Conservation (phyloP, 2,888 invertebrate species). For the Alviniconcha strummeri region DNA sequence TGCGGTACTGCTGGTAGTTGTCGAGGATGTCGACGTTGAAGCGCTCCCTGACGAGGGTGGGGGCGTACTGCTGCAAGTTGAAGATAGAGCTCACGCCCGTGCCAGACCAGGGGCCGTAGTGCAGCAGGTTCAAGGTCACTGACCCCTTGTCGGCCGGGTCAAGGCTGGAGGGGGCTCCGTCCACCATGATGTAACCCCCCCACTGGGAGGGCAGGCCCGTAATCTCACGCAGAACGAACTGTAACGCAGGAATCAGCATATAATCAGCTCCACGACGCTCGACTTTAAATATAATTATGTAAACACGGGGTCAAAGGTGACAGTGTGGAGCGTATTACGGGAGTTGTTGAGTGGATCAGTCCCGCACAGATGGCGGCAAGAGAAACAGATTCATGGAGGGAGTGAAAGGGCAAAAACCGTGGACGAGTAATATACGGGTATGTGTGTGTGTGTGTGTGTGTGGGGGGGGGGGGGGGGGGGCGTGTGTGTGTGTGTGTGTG, state of each 20-base stretch:
- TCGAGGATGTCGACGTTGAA: slow-evolving; percentile 19
- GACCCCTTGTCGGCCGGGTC: slow-evolving; percentile 29
- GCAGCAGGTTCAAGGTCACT: slow-evolving; percentile 16
- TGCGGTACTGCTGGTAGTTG: slow-evolving; percentile 17
- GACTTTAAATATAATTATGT: too few relatives aligned
- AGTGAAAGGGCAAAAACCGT: background rate
- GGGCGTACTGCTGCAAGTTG: slow-evolving; percentile 16
- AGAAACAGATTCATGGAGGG: background rate
- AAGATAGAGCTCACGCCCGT: slow-evolving; percentile 14
- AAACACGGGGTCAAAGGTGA: too few relatives aligned
- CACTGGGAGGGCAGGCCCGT: slow-evolving; percentile 24
- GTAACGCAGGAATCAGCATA: background rate
- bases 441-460: background rate
- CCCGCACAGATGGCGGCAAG: too few relatives aligned
- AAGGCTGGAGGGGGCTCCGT: slow-evolving; percentile 16
- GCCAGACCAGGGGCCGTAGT: slow-evolving; percentile 24
- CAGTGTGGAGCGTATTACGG: too few relatives aligned
- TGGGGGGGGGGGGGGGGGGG: too few relatives aligned
- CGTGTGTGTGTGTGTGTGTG: background rate
- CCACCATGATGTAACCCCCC: slow-evolving; percentile 32
- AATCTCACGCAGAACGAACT: slow-evolving; percentile 22
- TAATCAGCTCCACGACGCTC: too few relatives aligned
- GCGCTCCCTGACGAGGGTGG: slow-evolving; percentile 7
- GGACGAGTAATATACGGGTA: background rate
- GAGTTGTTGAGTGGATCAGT: too few relatives aligned